Percentiles rank a stretch among this genome's conserved stretches.
Conservation (phyloP, 2,797 vertebrate genomes). For the Geotrypetes seraphini region DNA sequence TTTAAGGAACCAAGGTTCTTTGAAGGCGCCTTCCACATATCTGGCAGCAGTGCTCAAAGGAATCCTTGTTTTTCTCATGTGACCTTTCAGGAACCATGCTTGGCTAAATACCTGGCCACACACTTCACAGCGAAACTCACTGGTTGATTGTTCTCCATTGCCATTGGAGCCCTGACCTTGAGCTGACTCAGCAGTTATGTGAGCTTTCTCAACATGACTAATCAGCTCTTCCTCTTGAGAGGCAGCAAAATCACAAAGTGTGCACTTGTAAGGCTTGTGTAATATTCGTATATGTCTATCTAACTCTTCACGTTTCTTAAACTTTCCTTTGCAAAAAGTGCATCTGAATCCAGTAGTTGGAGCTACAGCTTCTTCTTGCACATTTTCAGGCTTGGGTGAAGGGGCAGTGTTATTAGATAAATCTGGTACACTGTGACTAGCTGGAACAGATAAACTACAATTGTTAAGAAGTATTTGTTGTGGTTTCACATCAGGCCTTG, state of each 20-base stretch:
- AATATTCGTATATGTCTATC: constrained; percentile 95
- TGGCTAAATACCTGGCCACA: constrained; percentile 95
- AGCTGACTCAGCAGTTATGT: constrained; percentile 89
- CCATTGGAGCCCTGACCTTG: constrained; percentile 71
- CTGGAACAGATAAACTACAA: constrained; percentile 68
- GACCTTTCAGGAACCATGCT: constrained; percentile 97
- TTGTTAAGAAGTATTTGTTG: constrained; percentile 71
- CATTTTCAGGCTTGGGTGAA: constrained; percentile 74
- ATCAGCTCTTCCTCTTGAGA: constrained; percentile 95
- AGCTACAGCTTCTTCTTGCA: constrained; percentile 75
- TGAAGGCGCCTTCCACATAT: constrained; percentile 96
- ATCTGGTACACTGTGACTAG: constrained; percentile 70
- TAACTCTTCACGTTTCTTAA: constrained; percentile 92
- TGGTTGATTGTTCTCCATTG: constrained; percentile 68
- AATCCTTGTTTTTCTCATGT: constrained; percentile 98
- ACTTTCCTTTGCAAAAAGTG: constrained; percentile 97
- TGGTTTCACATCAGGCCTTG: constrained; percentile 55
- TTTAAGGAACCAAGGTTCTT: constrained; percentile 98
- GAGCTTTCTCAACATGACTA: constrained; percentile 93
- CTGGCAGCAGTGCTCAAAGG: constrained; percentile 96
- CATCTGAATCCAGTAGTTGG: constrained; percentile 84
- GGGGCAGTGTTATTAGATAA: constrained; percentile 70
- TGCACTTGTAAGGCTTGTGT: constrained; percentile 98
- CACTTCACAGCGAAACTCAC: constrained; percentile 91
- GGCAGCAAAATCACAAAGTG: constrained; percentile 89